These are phyloP conservation scores for Disparrhopalites patrizii DNA, from an alignment of 2,888 invertebrate genomes.

Conservation along the genomic window DNA sequence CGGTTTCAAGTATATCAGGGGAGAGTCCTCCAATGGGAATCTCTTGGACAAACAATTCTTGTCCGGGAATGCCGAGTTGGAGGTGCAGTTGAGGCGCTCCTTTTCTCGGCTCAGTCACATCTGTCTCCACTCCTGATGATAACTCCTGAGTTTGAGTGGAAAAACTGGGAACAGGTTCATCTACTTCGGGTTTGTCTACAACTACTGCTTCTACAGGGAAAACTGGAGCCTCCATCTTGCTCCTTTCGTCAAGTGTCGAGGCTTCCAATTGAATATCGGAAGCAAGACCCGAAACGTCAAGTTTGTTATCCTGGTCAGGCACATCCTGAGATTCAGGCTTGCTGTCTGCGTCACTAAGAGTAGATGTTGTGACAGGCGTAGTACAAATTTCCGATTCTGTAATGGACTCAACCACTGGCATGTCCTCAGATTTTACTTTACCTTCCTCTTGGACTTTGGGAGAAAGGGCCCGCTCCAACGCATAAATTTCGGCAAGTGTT, in stretches of 20 bases:
- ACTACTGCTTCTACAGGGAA: too few relatives aligned
- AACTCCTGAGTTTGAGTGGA: too few relatives aligned
- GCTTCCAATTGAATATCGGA: background rate
- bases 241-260: background rate
- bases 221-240: background rate
- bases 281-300: background rate
- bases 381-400: background rate
- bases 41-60: too few relatives aligned
- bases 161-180: background rate
- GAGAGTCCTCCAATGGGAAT: too few relatives aligned
- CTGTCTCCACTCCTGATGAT: too few relatives aligned
- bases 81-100: too few relatives aligned
- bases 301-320: background rate
- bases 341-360: background rate
- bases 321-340: conserved; percentile 2
- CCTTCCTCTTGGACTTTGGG: background rate
- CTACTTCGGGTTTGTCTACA: background rate
- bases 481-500: conserved; percentile 8
- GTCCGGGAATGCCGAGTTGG: too few relatives aligned
- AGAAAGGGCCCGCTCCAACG: conserved; percentile 20
- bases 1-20: background rate
- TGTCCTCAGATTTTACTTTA: background rate
- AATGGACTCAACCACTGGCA: too few relatives aligned
- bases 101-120: too few relatives aligned
- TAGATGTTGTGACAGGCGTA: background rate